Conservation (phyloP, 2,888 invertebrate species). For the Rambutsinella grinnellia region DNA sequence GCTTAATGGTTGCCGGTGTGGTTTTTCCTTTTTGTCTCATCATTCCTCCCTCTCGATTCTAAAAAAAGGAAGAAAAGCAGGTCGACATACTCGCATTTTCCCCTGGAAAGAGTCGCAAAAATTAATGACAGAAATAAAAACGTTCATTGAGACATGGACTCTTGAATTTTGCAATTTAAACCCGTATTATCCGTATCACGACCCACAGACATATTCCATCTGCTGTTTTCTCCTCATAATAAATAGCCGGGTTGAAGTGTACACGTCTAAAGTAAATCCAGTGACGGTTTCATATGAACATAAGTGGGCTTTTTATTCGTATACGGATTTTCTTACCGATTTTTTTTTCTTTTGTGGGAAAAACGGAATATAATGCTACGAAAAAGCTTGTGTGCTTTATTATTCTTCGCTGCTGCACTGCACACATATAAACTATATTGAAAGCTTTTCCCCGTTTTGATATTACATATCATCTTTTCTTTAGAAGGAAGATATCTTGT, state of each 20-base stretch:
- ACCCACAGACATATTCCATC: not conserved
- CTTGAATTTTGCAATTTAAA: slow-evolving; percentile 19
- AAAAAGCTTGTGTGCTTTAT: slow-evolving; percentile 27
- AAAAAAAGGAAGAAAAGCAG: not conserved
- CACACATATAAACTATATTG: slow-evolving; percentile 9
- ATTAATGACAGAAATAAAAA: slow-evolving; percentile 46
- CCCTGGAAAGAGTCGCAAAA: slow-evolving; percentile 29
- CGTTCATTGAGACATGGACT: slow-evolving; percentile 34
- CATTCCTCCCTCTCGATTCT: not conserved
- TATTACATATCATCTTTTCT: slow-evolving; percentile 24
- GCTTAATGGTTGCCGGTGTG: not conserved
- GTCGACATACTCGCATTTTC: not conserved
- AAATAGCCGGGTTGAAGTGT: not conserved
- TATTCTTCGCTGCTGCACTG: slow-evolving; percentile 32
- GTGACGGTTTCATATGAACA: no score
- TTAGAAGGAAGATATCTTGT: slow-evolving; percentile 11
- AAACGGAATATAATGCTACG: not conserved
- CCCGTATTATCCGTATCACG: not conserved
- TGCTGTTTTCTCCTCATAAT: not conserved
- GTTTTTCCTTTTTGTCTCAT: not conserved
- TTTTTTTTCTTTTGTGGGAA: not conserved
- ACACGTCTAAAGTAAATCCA: no score
- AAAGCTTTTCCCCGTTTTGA: slow-evolving; percentile 12
- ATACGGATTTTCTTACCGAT: not conserved
- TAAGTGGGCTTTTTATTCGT: not conserved